These are phyloP conservation scores for Cuculus canorus DNA, from an alignment of 2,797 vertebrate species.

Conservation along the genomic window DNA sequence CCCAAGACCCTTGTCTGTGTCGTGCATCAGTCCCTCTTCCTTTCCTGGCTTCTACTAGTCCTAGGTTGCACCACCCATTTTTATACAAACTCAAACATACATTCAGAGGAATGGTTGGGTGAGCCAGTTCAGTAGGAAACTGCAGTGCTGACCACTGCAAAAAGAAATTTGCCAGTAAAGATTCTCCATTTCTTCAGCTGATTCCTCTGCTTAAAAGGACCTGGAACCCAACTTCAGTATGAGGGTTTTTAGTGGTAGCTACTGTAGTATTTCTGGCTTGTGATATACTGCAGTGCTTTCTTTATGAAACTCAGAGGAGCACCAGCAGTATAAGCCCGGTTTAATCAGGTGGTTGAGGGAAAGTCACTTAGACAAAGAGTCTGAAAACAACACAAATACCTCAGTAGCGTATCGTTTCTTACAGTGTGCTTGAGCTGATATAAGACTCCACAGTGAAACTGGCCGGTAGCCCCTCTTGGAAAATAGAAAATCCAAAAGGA, in stretches of 20 bases:
- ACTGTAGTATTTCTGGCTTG: not conserved
- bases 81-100: not conserved
- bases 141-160: not conserved
- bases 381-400: not conserved
- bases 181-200: not conserved
- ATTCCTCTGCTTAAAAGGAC: not conserved
- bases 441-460: not conserved
- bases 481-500: not conserved
- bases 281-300: not conserved
- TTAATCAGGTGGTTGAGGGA: not conserved
- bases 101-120: not conserved
- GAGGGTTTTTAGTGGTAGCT: not conserved
- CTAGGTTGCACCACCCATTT: not conserved
- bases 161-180: not conserved
- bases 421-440: not conserved
- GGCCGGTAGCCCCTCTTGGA: not conserved
- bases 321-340: not conserved
- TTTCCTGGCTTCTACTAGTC: slow-evolving; percentile 12
- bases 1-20: not conserved
- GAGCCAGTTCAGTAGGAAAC: not conserved
- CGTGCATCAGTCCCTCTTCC: slow-evolving; percentile 10
- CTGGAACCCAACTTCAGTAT: not conserved
- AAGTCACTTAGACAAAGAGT: not conserved
- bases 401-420: not conserved
- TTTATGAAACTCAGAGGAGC: not conserved